Conservation (phyloP, 92 coral and sea anemone genomes). For the Phenganax subtilis region DNA sequence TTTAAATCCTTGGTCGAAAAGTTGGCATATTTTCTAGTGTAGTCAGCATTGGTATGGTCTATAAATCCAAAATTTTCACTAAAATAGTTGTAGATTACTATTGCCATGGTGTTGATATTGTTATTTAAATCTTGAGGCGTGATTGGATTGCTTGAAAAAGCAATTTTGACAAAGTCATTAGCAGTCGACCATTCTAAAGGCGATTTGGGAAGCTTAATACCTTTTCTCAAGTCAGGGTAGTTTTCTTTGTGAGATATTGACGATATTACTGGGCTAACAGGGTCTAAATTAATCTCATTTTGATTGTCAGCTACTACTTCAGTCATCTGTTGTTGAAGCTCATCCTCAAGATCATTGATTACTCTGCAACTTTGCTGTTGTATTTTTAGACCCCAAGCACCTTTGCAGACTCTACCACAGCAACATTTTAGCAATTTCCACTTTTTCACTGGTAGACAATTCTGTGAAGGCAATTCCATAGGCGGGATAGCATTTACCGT, state of each 20-base stretch:
- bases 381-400: no score
- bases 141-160: constrained; percentile 26
- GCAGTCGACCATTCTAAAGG: constrained; percentile 14
- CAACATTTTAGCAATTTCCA: not conserved
- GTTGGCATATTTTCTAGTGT: not conserved
- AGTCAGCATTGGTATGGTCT: not conserved
- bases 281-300: not conserved
- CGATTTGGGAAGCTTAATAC: constrained; percentile 9
- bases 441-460: not conserved
- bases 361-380: no score
- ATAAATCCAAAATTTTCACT: constrained; percentile 9
- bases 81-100: constrained; percentile 27
- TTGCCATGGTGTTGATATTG: constrained; percentile 21
- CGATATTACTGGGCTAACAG: no score
- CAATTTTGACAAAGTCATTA: constrained; percentile 7
- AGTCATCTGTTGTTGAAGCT: not conserved
- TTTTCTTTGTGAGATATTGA: not conserved
- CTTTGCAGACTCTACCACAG: no score
- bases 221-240: constrained; percentile 3
- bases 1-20: constrained; percentile 17
- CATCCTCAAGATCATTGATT: not conserved
- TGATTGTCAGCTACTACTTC: not conserved
- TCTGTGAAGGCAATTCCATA: not conserved
- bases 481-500: not conserved
- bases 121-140: constrained; percentile 22